Base-by-base conservation (phyloP, 1,140 invertebrate species). In the Holcopasites calliopsidis region DNA sequence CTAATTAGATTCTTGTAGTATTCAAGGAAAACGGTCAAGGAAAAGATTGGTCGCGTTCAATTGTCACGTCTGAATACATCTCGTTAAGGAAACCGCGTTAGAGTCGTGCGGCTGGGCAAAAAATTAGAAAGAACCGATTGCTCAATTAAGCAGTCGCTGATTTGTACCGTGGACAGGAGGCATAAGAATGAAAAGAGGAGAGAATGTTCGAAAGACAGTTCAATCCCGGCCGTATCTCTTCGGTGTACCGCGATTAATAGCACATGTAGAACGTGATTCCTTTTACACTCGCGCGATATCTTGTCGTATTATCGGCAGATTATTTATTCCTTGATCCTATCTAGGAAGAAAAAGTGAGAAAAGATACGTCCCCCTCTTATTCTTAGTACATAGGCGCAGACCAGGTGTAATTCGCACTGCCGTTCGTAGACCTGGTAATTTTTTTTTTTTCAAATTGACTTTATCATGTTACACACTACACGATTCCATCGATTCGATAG, bases 41-140 rank as follows among this genome's bases (percentile, higher is more conserved):
- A n/a, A n/a, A n/a, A n/a, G n/a, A n/a, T n/a, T n/a, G n/a, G n/a
- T n/a, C n/a, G n/a, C n/a, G n/a, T n/a, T n/a, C 50, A 18, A 44
- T 47, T 23, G 28, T 42, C 35, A 33, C 28, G 21, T 65, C 13
- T 35, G 69, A n/a, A 28, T 76, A 52, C 13, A 76, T 21, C 52
- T 18, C 21, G 26, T 44, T 8, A 50, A 44, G 62, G 18, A 26
- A 69, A 35, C 16, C 4, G 40, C 54, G n/a, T 31, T 60, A 33
- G 2, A 49, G 8, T 28, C 49, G 7, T 10, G n/a, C 11, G 10
- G 6, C 18, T 26, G 23, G n/a, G n/a, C n/a, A 26, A 31, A 66
- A 72, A 73, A 26, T 6, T 52, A 7, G 7, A 5, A 55, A 44
- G 57, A 75, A 80, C 79, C 60, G 38, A 75, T 79, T 75, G 55